A percentile compares a stretch with the other conserved stretches of the same genome.
phyloP scores from a whole-genome alignment of 2,888 invertebrate species.

The Stratiomys singularior region DNA sequence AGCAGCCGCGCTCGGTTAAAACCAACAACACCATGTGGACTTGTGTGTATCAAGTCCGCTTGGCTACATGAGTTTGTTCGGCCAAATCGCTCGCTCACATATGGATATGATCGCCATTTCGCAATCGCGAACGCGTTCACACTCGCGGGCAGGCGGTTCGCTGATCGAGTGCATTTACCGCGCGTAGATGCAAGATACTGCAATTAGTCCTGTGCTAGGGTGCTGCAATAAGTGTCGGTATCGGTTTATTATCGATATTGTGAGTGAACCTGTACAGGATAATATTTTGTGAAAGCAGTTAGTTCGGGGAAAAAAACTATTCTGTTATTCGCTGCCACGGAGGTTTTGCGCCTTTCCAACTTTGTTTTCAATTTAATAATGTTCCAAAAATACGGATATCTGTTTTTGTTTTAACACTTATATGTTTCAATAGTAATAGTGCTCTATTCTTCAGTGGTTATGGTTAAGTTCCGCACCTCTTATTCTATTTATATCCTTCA shows the following conservation, averaged over 20 bases:
- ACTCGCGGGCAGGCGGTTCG: background rate
- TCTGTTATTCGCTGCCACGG: too few relatives aligned
- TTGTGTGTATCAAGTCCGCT: background rate
- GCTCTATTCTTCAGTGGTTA: too few relatives aligned
- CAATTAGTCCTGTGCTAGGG: background rate
- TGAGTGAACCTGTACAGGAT: too few relatives aligned
- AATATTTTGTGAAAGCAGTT: background rate
- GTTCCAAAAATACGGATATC: too few relatives aligned
- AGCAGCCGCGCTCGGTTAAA: conserved; percentile 17
- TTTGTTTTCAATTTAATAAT: too few relatives aligned
- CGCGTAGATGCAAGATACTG: background rate
- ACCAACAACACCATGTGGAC: conserved; percentile 1
- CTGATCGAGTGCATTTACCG: background rate
- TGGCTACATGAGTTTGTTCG: background rate
- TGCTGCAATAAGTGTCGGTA: too few relatives aligned
- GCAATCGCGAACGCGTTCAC: conserved; percentile 10
- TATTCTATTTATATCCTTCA: too few relatives aligned
- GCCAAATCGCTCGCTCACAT: background rate
- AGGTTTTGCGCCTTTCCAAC: too few relatives aligned
- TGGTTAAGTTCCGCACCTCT: too few relatives aligned
- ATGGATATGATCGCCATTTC: conserved; percentile 26
- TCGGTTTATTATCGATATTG: too few relatives aligned
- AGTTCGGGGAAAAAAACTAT: background rate
- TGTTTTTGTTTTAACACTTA: too few relatives aligned
- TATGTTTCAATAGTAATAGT: too few relatives aligned